Base-by-base conservation (phyloP, 1,140 invertebrate genomes). In the Magallana gigas region DNA sequence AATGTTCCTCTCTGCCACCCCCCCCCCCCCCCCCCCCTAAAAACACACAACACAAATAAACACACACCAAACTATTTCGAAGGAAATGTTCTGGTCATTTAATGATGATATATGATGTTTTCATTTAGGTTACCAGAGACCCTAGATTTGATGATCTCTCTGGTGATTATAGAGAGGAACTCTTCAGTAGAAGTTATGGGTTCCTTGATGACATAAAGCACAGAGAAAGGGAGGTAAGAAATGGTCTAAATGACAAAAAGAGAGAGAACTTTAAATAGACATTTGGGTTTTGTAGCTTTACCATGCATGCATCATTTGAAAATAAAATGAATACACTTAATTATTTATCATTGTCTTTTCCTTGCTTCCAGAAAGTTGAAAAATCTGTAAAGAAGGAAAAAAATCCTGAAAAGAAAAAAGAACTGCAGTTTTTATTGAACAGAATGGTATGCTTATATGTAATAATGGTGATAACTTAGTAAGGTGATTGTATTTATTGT, bases 71-170 rank as follows among this genome's bases (percentile, higher is more conserved):
- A 23, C 23, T 0, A 23, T 23, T 23, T 23, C 23, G 1, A 23
- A 23, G 23, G 23, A 23, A 23, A 23, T 23, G 23, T 0, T 23
- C 23, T 23, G 23, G 23, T 23, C 23, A 23, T 23, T 23, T 0
- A 23, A 0, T 23, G 23, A 23, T 23, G 23, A 23, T 23, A 48
- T 48, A 4, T 48, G 3, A 48, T 48, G 36, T 48, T 48, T 48
- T 48, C 3, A 48, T 48, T 18, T 86, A 93, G 93, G 82, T 92
- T 88, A 60, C 94, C 6, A 94, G 96, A 85, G 97, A 97, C 95
- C 97, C 97, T 80, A 96, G 98, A 89, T 98, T 98, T 95, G 97
- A 98, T 92, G 96, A 96, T 82, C 94, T 97, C 1, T 97, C 97
- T 91, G 97, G 97, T 14, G 95, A 96, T 71, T 98, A 96, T 93